Base-by-base conservation (phyloP, 1,140 invertebrate genomes). In the Drosophila arawakana region DNA sequence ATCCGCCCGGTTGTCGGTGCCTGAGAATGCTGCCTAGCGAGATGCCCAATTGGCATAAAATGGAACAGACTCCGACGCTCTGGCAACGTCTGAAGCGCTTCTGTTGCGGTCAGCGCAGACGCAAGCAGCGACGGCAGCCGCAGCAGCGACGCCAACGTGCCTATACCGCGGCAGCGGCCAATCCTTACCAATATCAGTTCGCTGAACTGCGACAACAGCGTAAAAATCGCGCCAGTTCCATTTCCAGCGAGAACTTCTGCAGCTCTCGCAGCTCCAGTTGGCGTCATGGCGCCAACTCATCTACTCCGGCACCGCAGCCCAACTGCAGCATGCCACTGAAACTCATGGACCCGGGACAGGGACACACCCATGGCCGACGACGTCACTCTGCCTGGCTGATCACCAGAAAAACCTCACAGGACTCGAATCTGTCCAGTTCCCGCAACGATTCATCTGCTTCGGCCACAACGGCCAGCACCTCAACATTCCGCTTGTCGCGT, bases 371-470 rank as follows among this genome's bases (percentile, higher is more conserved):
- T 10, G 84, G 83, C 1, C 96, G 96, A 80, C 93, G 96, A 25
- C 93, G 96, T 61, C 95, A 96, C 3, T 96, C 97, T 0, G 97
- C 97, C 0, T 98, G 97, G 97, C 93, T 97, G 18, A 96, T 98
- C 4, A 97, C 97, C 0, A 93, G 97, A 15, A 98, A 98, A 93
- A 96, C 97, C 0, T 97, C 96, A 1, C 97, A 98, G 91, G 97
- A 98, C 85, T 98, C 97, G 0, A 98, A 97, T 91, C 92, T 98
- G 55, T 97, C 96, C 47, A 96, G 95, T 78, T 97, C 96, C 1
- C 93, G 97, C 10, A 98, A 98, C 91, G 97, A 98, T 92, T 98
- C 97, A 0, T 97, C 96, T 1, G 96, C 96, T 1, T 97, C 96
- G 0, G 92, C 91, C 0, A 97, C 96, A 0, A 97, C 96, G 0